phyloP scores from a whole-genome alignment of 2,113 vertebrate genomes.

The Dendropsophus ebraccatus region DNA sequence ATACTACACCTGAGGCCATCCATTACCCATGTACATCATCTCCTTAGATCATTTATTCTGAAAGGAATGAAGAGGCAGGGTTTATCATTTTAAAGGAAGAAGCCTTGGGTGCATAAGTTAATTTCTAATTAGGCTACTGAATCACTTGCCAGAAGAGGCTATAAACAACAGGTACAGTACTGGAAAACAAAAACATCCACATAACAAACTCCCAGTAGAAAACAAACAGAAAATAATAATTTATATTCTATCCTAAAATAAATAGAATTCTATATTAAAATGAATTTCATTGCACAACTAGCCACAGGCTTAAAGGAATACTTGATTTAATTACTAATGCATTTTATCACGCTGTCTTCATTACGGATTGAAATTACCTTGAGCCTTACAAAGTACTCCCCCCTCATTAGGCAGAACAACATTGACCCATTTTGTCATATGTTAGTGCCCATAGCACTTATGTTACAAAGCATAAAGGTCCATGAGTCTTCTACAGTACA shows the following conservation, averaged over 20 bases:
- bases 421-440: neutral
- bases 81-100: constrained; percentile 14
- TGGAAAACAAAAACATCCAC: neutral
- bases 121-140: constrained; percentile 33
- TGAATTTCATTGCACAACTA: neutral
- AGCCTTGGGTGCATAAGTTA: constrained; percentile 19
- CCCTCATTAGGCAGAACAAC: neutral
- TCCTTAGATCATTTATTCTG: constrained; percentile 40
- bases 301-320: neutral
- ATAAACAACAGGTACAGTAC: neutral
- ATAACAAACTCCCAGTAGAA: neutral
- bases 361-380: neutral
- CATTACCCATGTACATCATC: constrained; percentile 1
- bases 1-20: constrained; percentile 45
- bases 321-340: neutral
- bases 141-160: constrained; percentile 28
- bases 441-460: too few species aligned
- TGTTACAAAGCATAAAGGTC: too few species aligned
- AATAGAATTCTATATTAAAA: neutral
- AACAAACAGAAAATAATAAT: neutral
- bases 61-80: constrained; percentile 15
- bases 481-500: too few species aligned
- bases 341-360: neutral
- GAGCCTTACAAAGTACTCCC: neutral
- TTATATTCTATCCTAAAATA: neutral